Percentiles rank a stretch among this genome's conserved stretches.
Conservation (phyloP, 23 tunicate species). For the Ciona savignyi region DNA sequence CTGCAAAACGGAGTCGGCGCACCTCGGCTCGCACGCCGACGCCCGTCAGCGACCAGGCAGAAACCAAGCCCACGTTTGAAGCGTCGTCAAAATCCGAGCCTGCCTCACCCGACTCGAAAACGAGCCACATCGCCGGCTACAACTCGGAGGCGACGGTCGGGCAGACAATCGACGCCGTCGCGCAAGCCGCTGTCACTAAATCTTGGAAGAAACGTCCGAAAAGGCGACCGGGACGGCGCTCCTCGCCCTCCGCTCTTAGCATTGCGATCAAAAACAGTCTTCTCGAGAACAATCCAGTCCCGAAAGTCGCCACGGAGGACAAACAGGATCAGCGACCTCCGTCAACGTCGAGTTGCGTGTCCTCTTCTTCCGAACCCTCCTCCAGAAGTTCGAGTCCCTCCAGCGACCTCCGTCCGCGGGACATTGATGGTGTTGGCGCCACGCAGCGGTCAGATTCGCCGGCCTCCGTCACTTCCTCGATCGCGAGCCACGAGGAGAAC, state of each 20-base stretch:
- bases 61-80: conserved; percentile 2
- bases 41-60: conserved; percentile 5
- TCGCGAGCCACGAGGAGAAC: conserved; percentile 13
- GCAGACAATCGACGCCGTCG: conserved; percentile 3
- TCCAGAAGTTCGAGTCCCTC: conserved; percentile 29
- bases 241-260: conserved; percentile 20
- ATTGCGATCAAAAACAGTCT: conserved; percentile 60
- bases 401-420: background rate
- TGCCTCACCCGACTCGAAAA: background rate
- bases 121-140: background rate
- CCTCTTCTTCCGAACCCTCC: conserved; percentile 9
- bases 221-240: conserved; percentile 18
- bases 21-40: conserved; percentile 29
- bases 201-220: conserved; percentile 18
- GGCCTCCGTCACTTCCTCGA: conserved; percentile 2
- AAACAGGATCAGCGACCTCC: too few species aligned
- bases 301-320: too few species aligned
- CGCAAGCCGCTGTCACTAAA: conserved; percentile 14
- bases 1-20: conserved; percentile 28
- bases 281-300: too few species aligned
- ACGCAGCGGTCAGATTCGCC: conserved; percentile 36
- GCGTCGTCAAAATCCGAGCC: too few species aligned
- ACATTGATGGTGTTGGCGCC: too few species aligned
- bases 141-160: conserved; percentile 1
- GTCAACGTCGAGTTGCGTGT: conserved; percentile 2